phyloP scores from a whole-genome alignment of 2,113 vertebrate genomes.

The Alaudala cheleensis region DNA sequence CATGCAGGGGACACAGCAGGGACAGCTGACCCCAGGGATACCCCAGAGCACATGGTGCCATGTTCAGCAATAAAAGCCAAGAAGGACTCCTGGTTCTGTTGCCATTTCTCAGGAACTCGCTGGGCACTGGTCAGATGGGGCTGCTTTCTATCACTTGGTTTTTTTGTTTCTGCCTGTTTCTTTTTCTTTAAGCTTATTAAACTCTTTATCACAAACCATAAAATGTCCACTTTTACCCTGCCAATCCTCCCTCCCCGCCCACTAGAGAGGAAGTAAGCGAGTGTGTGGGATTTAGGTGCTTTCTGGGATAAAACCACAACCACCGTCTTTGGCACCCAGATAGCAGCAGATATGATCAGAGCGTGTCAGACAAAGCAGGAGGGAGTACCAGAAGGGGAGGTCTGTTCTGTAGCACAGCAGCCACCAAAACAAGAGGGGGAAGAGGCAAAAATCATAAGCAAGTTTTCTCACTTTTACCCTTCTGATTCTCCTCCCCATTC shows the following conservation, averaged over 20 bases:
- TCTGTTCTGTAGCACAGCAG: not conserved
- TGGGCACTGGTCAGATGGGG: accelerated
- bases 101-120: not conserved
- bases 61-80: not conserved
- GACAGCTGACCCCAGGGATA: not conserved
- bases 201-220: not conserved
- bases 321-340: not conserved
- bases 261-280: accelerated
- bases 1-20: not conserved
- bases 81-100: not conserved
- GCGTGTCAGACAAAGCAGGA: not conserved
- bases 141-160: not conserved
- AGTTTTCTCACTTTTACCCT: not conserved
- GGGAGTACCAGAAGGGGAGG: not conserved
- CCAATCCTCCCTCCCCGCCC: not conserved
- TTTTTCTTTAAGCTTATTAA: not conserved
- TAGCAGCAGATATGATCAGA: accelerated
- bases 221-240: not conserved
- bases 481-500: not conserved
- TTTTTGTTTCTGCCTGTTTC: not conserved
- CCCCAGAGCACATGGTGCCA: not conserved
- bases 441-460: not conserved
- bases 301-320: not conserved
- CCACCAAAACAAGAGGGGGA: not conserved
- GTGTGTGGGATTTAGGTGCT: not conserved